phyloP scores from a whole-genome alignment of 2,888 invertebrate genomes.

The Synergus japonicus region DNA sequence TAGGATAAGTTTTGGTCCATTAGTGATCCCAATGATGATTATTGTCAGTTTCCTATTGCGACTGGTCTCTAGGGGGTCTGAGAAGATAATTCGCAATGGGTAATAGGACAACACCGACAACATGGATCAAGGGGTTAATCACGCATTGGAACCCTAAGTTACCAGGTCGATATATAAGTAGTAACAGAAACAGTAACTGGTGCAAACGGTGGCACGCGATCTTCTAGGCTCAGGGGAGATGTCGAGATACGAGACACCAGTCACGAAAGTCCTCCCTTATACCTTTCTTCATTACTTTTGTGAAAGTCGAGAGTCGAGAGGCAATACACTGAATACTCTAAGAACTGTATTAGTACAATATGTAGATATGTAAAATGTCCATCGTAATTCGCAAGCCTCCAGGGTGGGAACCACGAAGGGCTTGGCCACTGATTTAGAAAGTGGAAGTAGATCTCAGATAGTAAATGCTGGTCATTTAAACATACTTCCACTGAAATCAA shows the following conservation, averaged over 20 bases:
- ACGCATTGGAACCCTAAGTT: constrained; percentile 46
- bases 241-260: constrained; percentile 72
- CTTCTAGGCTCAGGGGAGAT: constrained; percentile 71
- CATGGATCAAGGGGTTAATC: constrained; percentile 19
- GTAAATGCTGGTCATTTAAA: constrained; percentile 28
- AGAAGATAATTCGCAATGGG: constrained; percentile 5
- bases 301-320: background rate
- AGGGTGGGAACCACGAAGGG: background rate
- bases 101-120: constrained; percentile 1
- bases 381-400: constrained; percentile 7
- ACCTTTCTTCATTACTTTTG: constrained; percentile 34
- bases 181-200: constrained; percentile 70
- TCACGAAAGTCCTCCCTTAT: constrained; percentile 68
- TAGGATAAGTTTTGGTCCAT: too few relatives aligned
- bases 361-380: constrained; percentile 12
- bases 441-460: background rate
- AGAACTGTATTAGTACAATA: background rate
- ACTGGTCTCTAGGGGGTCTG: background rate
- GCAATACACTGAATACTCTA: constrained; percentile 1
- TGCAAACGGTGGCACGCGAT: constrained; percentile 73
- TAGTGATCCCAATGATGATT: too few relatives aligned
- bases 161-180: constrained; percentile 68
- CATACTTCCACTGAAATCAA: background rate
- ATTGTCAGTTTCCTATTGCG: too few relatives aligned
- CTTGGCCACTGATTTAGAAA: background rate